Conservation (phyloP, 2,797 vertebrate species). For the Siniperca obscura region DNA sequence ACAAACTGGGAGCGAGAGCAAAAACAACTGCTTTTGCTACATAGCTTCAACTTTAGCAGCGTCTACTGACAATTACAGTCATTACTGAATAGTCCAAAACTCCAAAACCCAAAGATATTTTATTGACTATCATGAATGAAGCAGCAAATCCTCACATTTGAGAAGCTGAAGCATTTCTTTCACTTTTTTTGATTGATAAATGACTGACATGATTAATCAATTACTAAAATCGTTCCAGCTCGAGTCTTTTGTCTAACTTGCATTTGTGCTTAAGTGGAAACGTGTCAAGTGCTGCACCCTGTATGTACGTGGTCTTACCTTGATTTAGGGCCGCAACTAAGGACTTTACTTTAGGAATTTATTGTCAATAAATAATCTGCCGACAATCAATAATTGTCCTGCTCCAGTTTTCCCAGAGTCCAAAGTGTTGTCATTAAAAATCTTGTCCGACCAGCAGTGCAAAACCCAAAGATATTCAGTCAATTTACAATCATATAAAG, state of each 20-base stretch:
- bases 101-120: neutral
- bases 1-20: constrained; percentile 49
- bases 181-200: neutral
- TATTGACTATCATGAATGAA: neutral
- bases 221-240: neutral
- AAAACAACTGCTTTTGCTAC: constrained; percentile 30
- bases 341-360: neutral
- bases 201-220: neutral
- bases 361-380: neutral
- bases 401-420: neutral
- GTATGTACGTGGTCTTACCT: neutral
- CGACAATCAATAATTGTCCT: neutral
- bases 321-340: neutral
- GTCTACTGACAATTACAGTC: neutral
- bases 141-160: neutral
- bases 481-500: neutral
- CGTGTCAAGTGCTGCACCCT: neutral
- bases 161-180: neutral
- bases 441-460: neutral
- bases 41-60: neutral
- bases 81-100: neutral
- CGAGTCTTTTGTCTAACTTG: neutral
- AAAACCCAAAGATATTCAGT: neutral
- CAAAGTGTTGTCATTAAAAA: neutral
- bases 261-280: neutral